Conservation (phyloP, 1,140 invertebrate species). For the Cydia fagiglandana region DNA sequence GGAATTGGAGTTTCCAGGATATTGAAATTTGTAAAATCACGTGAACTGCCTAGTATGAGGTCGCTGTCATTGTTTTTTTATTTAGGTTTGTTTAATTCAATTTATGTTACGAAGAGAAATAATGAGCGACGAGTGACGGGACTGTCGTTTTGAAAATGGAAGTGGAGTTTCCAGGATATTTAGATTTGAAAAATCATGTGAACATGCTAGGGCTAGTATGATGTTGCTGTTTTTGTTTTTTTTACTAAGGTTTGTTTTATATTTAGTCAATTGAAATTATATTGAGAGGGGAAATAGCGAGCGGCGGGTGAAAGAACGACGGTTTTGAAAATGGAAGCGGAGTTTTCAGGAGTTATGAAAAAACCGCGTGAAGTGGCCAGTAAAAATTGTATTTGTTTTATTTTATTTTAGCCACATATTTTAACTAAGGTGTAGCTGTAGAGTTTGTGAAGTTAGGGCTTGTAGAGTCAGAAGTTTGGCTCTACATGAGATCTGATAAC, state of each 20-base stretch:
- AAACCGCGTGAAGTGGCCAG: neutral
- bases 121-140: constrained; percentile 19
- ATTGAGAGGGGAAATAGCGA: too few relatives aligned
- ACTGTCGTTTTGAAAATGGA: neutral
- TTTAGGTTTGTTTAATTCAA: neutral
- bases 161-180: constrained; percentile 3
- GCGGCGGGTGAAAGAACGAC: constrained; percentile 5
- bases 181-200: constrained; percentile 3
- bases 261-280: neutral
- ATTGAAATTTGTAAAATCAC: too few relatives aligned
- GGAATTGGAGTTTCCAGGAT: constrained; percentile 8
- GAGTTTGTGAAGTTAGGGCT: too few relatives aligned
- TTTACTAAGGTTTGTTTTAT: neutral
- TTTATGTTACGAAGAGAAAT: too few relatives aligned
- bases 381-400: neutral
- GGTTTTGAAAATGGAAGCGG: constrained; percentile 17
- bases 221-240: neutral
- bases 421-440: too few relatives aligned
- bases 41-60: too few relatives aligned
- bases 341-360: neutral
- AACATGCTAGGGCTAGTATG: neutral
- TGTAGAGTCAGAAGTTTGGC: too few relatives aligned
- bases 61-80: too few relatives aligned
- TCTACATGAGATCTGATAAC: too few relatives aligned
- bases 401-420: too few relatives aligned